Conservation (phyloP, 1,140 invertebrate species). For the Lithobius niger region DNA sequence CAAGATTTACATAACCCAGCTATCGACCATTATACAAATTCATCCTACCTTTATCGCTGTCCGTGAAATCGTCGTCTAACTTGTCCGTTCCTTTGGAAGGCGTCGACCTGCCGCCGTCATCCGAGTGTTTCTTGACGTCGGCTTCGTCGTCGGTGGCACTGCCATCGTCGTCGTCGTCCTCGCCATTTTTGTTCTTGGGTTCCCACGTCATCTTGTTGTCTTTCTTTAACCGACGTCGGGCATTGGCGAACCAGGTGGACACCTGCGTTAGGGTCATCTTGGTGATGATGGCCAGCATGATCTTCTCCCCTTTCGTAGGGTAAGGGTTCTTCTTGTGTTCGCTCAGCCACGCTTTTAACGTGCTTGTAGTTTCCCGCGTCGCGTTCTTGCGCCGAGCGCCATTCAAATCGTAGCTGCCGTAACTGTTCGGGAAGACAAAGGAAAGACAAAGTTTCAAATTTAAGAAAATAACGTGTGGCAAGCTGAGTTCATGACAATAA, state of each 20-base stretch:
- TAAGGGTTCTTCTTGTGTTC: constrained; percentile 99
- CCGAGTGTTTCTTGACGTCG: neutral
- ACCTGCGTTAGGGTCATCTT: constrained; percentile 98
- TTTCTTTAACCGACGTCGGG: constrained; percentile 86
- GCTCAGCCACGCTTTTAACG: constrained; percentile 92
- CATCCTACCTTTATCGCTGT: no score
- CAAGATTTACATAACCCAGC: no score
- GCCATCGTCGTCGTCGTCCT: constrained; percentile 67
- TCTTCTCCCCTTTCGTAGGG: constrained; percentile 97
- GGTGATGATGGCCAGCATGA: constrained; percentile 96
- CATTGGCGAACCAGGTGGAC: constrained; percentile 99
- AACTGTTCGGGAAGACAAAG: constrained; percentile 43
- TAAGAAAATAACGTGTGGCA: no score
- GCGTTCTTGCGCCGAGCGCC: constrained; percentile 88
- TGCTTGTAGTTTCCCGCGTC: constrained; percentile 87
- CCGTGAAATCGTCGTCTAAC: no score
- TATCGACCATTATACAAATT: no score
- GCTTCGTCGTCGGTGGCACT: constrained; percentile 47
- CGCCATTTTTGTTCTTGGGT: constrained; percentile 78
- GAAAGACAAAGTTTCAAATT: no score
- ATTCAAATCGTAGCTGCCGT: constrained; percentile 82
- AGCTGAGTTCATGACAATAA: no score
- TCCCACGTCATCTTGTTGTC: constrained; percentile 99
- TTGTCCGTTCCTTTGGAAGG: no score
- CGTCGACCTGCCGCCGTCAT: no score